Base-by-base conservation (phyloP, 2,113 vertebrate genomes). In the Nerophis lumbriciformis region DNA sequence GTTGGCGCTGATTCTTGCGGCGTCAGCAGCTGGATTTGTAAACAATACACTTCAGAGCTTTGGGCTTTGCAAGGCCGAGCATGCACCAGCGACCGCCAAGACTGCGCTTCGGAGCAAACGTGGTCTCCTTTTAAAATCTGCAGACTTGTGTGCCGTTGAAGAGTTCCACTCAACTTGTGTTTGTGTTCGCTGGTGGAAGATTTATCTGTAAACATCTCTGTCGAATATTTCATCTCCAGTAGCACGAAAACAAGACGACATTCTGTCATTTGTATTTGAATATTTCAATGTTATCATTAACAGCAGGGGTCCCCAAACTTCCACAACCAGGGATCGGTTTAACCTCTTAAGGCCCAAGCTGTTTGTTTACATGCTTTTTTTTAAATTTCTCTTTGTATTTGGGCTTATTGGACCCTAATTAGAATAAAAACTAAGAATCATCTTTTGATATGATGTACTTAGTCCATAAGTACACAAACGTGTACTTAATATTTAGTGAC, bases 211-310 rank as follows among this genome's bases (percentile, higher is more conserved):
- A 86, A 84, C 80, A 83, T 79, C 71, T 73, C 64, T 61, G 67
- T 61, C 88, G 71, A 88, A 87, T 88, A 86, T 90, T 89, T 89
- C 73, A 86, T 83, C 67, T 61, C 63, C 66, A 35, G n/a, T 14
- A 48, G 52, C 35, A 15, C 53, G 57, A 35, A 47, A 63, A 47
- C 28, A 9, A n/a, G 15, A 0, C 38, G 16, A 59, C n/a, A 63
- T 63, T 52, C 52, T 35, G 28, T 65, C 44, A 38, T 19, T 38
- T 49, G 61, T 57, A 44, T 21, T 59, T 66, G 62, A 42, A 35
- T 37, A 5, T 60, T 65, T 69, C 64, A 48, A 50, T 55, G 70
- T 55, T 37, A 61, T 53, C 6, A 59, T 70, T 36, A 42, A 52
- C 42, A 44, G 39, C 38, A 42, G 39, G 7, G 7, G 39, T 42